These are phyloP conservation scores for Falco peregrinus DNA, from an alignment of 2,797 vertebrate genomes.

Conservation along the genomic window DNA sequence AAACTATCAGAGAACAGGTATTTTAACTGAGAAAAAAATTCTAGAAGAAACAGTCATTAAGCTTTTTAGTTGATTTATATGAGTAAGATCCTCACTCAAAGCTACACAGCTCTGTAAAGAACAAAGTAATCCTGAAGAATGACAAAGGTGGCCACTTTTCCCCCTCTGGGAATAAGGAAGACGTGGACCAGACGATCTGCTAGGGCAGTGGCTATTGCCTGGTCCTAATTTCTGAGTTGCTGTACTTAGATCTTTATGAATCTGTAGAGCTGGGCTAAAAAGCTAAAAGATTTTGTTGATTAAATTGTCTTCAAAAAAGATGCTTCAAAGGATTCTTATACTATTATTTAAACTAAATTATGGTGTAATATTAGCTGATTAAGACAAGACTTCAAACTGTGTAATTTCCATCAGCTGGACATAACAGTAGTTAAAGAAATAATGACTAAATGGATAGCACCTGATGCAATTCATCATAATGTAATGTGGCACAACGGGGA, in stretches of 20 bases:
- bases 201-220: slow-evolving; percentile 33
- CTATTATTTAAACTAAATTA: slow-evolving; percentile 79
- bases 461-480: slow-evolving; percentile 69
- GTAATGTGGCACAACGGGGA: slow-evolving; percentile 37
- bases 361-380: slow-evolving; percentile 79
- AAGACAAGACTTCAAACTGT: slow-evolving; percentile 77
- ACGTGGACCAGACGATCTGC: neutral
- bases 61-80: slow-evolving; percentile 33
- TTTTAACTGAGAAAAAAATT: slow-evolving; percentile 32
- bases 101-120: slow-evolving; percentile 14
- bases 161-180: slow-evolving; percentile 17
- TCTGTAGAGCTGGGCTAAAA: slow-evolving; percentile 51
- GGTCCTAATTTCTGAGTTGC: slow-evolving; percentile 62
- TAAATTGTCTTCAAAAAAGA: slow-evolving; percentile 77
- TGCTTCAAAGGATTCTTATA: slow-evolving; percentile 77
- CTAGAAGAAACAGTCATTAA: slow-evolving; percentile 40
- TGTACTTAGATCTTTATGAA: slow-evolving; percentile 66
- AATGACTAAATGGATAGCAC: slow-evolving; percentile 74
- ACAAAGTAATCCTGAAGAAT: slow-evolving; percentile 41
- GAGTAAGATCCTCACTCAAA: slow-evolving; percentile 3
- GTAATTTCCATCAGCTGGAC: slow-evolving; percentile 79
- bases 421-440: slow-evolving; percentile 76
- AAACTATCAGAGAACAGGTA: neutral
- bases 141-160: slow-evolving; percentile 58
- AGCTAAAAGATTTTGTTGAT: slow-evolving; percentile 65